These are phyloP conservation scores for Conus betulinus DNA, from an alignment of 1,140 invertebrate genomes.

Conservation along the genomic window DNA sequence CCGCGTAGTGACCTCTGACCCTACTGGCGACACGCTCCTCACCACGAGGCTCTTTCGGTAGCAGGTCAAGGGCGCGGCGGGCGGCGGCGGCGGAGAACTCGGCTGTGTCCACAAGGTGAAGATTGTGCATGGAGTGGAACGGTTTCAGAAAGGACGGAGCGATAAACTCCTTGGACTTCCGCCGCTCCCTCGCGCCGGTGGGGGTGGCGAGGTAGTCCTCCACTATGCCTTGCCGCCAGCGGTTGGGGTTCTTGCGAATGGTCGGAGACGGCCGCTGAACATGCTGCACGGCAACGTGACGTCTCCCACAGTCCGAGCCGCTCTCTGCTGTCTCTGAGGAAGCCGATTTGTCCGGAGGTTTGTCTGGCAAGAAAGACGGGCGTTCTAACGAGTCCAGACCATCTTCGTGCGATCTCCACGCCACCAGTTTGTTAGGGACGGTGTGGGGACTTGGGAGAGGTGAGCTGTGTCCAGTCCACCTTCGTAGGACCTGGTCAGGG, in stretches of 20 bases:
- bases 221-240: constrained; percentile 21
- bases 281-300: background rate
- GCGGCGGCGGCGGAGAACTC: background rate
- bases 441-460: no score
- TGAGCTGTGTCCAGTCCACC: background rate
- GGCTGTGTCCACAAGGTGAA: background rate
- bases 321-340: background rate
- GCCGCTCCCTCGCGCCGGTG: background rate
- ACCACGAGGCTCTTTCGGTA: background rate
- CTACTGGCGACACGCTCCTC: background rate
- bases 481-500: background rate
- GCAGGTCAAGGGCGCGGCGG: background rate
- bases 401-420: constrained; percentile 18
- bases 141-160: constrained; percentile 25
- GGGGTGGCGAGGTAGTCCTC: background rate
- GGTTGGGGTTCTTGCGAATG: constrained; percentile 4
- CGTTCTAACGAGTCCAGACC: constrained; percentile 5
- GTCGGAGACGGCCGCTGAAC: background rate
- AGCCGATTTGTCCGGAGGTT: background rate
- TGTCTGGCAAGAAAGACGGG: background rate
- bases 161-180: constrained; percentile 18
- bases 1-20: background rate
- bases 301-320: background rate
- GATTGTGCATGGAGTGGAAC: background rate
- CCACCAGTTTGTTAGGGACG: background rate